phyloP scores from a whole-genome alignment of 2,113 vertebrate genomes.

The Erpornis zantholeuca region DNA sequence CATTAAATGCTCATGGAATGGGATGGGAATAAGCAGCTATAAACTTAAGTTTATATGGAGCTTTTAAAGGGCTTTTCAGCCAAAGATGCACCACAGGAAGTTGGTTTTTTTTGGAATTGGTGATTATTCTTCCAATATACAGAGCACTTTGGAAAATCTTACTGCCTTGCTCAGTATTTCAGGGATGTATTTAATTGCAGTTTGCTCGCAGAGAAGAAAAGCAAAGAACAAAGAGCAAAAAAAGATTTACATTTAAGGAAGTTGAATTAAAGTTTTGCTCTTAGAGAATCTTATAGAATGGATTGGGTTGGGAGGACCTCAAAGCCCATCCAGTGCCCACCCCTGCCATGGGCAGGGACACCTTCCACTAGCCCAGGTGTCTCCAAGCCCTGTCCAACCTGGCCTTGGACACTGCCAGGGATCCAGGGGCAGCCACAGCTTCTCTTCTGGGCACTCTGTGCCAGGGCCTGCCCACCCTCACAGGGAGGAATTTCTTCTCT shows the following conservation, averaged over 20 bases:
- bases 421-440: background rate
- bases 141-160: background rate
- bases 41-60: background rate
- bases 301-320: background rate
- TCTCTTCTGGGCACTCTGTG: background rate
- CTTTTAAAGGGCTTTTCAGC: background rate
- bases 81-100: background rate
- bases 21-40: constrained; percentile 11
- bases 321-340: fast-evolving
- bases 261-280: background rate
- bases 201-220: background rate
- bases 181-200: background rate
- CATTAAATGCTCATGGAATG: constrained; percentile 7
- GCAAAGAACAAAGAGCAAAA: background rate
- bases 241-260: background rate
- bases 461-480: fast-evolving
- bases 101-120: background rate
- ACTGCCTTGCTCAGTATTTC: background rate
- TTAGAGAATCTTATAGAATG: background rate
- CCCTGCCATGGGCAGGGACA: background rate
- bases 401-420: background rate
- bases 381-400: fast-evolving
- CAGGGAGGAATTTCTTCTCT: background rate
- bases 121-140: background rate
- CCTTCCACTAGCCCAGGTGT: fast-evolving